A percentile compares a stretch with the other conserved stretches of the same genome.
Conservation (phyloP, 2,113 vertebrate species). For the Periophthalmodon schlosseri region DNA sequence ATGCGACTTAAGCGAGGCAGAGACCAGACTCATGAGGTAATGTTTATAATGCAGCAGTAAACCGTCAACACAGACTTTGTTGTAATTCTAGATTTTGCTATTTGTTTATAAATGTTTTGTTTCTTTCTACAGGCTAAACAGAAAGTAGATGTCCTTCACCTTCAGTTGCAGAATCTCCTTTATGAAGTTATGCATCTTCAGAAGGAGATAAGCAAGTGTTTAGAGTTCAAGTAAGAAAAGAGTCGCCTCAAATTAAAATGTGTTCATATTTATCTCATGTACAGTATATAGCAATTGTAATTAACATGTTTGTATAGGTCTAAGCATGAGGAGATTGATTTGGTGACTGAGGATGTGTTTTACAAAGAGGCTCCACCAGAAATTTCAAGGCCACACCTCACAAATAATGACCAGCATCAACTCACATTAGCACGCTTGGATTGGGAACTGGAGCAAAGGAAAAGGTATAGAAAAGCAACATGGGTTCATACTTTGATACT, state of each 20-base stretch:
- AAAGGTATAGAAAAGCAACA: slow-evolving; percentile 78
- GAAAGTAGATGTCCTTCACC: slow-evolving; percentile 91
- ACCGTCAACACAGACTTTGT: too few species aligned
- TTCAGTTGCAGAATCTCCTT: slow-evolving; percentile 96
- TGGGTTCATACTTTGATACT: neutral
- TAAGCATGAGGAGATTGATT: slow-evolving; percentile 95
- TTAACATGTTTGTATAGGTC: slow-evolving; percentile 76
- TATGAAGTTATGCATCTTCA: slow-evolving; percentile 99
- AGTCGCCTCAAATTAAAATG: neutral
- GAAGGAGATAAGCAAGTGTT: slow-evolving; percentile 97
- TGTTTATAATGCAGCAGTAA: neutral
- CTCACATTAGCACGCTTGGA: slow-evolving; percentile 95
- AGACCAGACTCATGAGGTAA: slow-evolving; percentile 96
- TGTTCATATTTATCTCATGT: neutral
- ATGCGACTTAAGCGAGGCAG: slow-evolving; percentile 93
- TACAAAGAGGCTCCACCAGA: slow-evolving; percentile 86
- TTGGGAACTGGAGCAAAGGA: slow-evolving; percentile 98
- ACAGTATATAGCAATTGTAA: neutral
- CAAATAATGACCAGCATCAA: slow-evolving; percentile 89
- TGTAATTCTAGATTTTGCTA: slow-evolving; percentile 10
- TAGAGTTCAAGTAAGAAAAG: slow-evolving; percentile 94
- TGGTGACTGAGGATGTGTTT: slow-evolving; percentile 92
- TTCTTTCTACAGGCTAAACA: slow-evolving; percentile 86
- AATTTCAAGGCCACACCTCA: slow-evolving; percentile 87
- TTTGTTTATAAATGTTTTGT: neutral